Evolutionary conservation across 2,888 invertebrate genomes (phyloP).

Genomic region (Cryptosula pallasiana): DNA sequence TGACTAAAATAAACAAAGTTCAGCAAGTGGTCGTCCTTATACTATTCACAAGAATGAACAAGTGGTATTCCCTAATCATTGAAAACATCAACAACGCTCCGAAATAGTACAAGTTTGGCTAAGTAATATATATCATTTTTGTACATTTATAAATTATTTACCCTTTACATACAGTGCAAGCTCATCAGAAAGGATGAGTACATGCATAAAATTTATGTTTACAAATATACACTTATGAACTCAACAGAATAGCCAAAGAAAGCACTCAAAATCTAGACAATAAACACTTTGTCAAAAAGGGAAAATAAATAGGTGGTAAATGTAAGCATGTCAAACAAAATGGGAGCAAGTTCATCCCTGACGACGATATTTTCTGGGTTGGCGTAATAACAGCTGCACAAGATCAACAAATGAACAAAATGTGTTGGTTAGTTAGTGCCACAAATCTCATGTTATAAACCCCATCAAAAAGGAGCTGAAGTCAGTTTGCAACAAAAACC

Average conservation of each 20-base stretch:
- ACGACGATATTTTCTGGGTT: constrained; percentile 6
- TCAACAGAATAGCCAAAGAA: background rate
- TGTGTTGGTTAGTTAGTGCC: too few relatives aligned
- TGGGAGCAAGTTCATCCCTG: background rate
- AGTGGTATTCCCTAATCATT: too few relatives aligned
- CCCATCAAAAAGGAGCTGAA: too few relatives aligned
- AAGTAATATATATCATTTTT: constrained; percentile 12
- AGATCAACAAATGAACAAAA: background rate
- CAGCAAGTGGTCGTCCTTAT: too few relatives aligned
- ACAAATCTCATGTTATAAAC: too few relatives aligned
- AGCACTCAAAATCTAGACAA: constrained; percentile 5
- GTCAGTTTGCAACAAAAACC: too few relatives aligned
- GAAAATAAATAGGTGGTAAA: constrained; percentile 20
- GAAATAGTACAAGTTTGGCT: background rate
- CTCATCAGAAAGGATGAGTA: background rate
- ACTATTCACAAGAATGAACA: too few relatives aligned
- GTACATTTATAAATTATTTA: constrained; percentile 24
- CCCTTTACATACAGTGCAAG: constrained; percentile 22
- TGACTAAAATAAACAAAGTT: background rate
- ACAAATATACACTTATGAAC: constrained; percentile 19
- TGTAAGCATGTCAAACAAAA: background rate
- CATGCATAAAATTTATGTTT: constrained; percentile 12
- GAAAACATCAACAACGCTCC: background rate
- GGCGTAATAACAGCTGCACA: constrained; percentile 18
- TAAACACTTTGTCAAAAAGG: background rate